phyloP scores from a whole-genome alignment of 2,888 invertebrate genomes.

The Monopis laevigella region DNA sequence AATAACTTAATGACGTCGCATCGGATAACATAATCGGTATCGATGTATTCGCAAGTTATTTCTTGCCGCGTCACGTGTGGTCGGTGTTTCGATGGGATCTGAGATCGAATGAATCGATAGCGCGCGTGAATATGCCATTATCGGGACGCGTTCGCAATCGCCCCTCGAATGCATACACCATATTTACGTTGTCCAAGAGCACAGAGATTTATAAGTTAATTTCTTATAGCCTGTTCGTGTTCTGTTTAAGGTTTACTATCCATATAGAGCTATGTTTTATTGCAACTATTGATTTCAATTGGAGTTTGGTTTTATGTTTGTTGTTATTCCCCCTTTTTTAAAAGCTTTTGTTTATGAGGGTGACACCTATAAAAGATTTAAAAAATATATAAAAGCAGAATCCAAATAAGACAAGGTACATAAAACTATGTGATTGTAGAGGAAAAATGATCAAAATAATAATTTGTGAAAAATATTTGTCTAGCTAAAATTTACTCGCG shows the following conservation, averaged over 20 bases:
- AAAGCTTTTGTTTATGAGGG: too few species aligned
- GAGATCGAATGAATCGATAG: conserved; percentile 25
- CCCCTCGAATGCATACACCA: conserved; percentile 9
- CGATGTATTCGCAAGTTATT: conserved; percentile 23
- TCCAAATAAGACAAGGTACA: too few species aligned
- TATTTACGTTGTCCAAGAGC: conserved; percentile 20
- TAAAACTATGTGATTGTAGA: too few species aligned
- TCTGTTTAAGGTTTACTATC: conserved; percentile 8
- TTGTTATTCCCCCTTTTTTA: too few species aligned
- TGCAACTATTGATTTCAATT: too few species aligned
- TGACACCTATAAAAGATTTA: too few species aligned
- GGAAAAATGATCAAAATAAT: too few species aligned
- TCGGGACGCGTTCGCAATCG: conserved; percentile 15
- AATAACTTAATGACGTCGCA: conserved; percentile 9
- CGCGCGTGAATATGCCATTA: conserved; percentile 25
- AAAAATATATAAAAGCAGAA: too few species aligned
- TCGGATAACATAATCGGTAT: conserved; percentile 15
- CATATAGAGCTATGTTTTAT: conserved; percentile 1
- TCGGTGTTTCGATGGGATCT: conserved; percentile 18
- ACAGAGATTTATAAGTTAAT: conserved; percentile 30
- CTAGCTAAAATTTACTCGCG: too few species aligned
- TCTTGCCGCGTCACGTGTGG: conserved; percentile 31
- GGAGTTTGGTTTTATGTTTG: too few species aligned
- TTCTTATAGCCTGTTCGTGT: conserved; percentile 19
- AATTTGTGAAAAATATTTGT: too few species aligned